These are phyloP conservation scores for Zygothrica quintamaculata DNA, from an alignment of 2,888 invertebrate species.

Conservation along the genomic window DNA sequence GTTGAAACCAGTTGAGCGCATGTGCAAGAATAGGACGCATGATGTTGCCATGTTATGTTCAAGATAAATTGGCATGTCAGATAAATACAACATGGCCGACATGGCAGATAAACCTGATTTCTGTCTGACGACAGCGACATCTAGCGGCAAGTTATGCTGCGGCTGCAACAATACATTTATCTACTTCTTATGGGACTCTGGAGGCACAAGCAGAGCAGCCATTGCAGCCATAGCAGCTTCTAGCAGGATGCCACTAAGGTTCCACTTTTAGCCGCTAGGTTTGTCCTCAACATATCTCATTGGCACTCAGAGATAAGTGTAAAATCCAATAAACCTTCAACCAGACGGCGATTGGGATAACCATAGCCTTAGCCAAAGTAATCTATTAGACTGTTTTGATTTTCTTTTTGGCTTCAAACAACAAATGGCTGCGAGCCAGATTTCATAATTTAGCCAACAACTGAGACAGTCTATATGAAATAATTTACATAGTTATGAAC, in stretches of 20 bases:
- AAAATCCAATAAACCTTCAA: neutral
- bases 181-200: conserved; percentile 45
- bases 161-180: conserved; percentile 41
- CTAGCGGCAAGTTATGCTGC: conserved; percentile 60
- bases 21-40: conserved; percentile 71
- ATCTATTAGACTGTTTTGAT: no score
- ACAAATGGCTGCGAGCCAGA: no score
- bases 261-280: conserved; percentile 63
- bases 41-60: conserved; percentile 41
- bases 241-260: conserved; percentile 44
- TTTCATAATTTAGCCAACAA: no score
- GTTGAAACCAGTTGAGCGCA: conserved; percentile 51
- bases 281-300: conserved; percentile 20
- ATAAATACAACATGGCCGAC: conserved; percentile 82
- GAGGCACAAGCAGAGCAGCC: conserved; percentile 25
- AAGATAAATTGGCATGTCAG: conserved; percentile 56
- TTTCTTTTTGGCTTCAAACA: no score
- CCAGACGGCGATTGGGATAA: no score
- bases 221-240: conserved; percentile 15
- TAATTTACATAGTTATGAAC: no score
- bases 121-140: conserved; percentile 57
- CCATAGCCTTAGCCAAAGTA: no score
- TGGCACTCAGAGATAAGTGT: conserved; percentile 11
- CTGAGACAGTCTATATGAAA: no score
- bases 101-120: conserved; percentile 60